phyloP scores from a whole-genome alignment of 2,888 invertebrate species.

The Ethmia dodecea region DNA sequence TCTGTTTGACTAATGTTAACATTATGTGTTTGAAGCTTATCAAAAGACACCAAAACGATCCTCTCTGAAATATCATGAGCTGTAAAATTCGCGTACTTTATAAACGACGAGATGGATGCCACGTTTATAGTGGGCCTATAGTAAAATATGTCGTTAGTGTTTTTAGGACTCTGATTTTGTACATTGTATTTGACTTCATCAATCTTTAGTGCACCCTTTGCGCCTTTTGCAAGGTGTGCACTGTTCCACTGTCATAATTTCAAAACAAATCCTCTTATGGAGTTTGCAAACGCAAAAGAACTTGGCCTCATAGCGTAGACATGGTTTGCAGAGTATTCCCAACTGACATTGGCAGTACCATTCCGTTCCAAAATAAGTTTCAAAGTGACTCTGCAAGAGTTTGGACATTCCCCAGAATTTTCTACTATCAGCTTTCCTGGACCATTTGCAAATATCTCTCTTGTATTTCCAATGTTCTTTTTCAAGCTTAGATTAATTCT shows the following conservation, averaged over 20 bases:
- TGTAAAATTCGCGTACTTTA: slow-evolving; percentile 66
- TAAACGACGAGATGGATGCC: slow-evolving; percentile 59
- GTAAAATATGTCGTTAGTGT: slow-evolving; percentile 58
- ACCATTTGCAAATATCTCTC: slow-evolving; percentile 77
- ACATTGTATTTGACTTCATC: slow-evolving; percentile 61
- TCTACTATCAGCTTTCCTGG: slow-evolving; percentile 82
- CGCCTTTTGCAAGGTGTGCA: slow-evolving; percentile 67
- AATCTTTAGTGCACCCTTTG: slow-evolving; percentile 67
- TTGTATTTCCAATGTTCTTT: slow-evolving; percentile 73
- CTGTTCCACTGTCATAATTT: slow-evolving; percentile 90
- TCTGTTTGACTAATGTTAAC: slow-evolving; percentile 89
- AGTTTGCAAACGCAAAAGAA: slow-evolving; percentile 79
- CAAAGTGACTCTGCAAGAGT: slow-evolving; percentile 80
- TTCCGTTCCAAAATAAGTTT: slow-evolving; percentile 76
- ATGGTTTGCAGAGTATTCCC: slow-evolving; percentile 80
- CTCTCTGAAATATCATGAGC: slow-evolving; percentile 82
- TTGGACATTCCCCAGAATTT: slow-evolving; percentile 85
- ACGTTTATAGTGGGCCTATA: slow-evolving; percentile 52
- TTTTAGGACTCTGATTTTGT: slow-evolving; percentile 67
- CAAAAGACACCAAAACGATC: slow-evolving; percentile 87
- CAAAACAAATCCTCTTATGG: slow-evolving; percentile 85
- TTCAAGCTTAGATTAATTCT: slow-evolving; percentile 76
- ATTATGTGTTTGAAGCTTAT: slow-evolving; percentile 83
- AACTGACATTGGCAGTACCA: slow-evolving; percentile 72
- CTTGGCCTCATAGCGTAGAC: slow-evolving; percentile 86